A percentile compares a stretch with the other conserved stretches of the same genome.
These are phyloP conservation scores for Xestia c-nigrum DNA, from an alignment of 2,888 invertebrate species.

Conservation along the genomic window DNA sequence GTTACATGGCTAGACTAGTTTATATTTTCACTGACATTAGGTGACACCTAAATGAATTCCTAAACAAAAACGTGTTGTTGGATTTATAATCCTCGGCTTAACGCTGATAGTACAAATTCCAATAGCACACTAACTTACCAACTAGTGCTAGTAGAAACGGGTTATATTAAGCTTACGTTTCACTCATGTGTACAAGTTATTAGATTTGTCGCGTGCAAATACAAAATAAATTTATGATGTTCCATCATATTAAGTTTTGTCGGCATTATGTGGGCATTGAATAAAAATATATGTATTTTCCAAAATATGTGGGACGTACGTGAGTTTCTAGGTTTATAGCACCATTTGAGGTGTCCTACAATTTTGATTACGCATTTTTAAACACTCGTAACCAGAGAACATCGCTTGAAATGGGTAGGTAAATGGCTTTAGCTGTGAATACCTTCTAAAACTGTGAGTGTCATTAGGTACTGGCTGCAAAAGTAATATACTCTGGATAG, in stretches of 20 bases:
- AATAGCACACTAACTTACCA: background rate
- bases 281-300: constrained; percentile 12
- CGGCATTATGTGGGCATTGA: constrained; percentile 16
- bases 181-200: constrained; percentile 24
- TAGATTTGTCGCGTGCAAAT: constrained; percentile 35
- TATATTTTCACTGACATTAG: constrained; percentile 6
- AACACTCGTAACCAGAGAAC: background rate
- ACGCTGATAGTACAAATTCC: background rate
- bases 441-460: background rate
- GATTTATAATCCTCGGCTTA: background rate
- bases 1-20: constrained; percentile 19
- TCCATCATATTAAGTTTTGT: constrained; percentile 30
- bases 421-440: background rate
- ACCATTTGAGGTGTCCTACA: constrained; percentile 19
- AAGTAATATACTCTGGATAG: background rate
- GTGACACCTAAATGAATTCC: background rate
- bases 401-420: background rate
- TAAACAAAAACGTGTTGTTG: background rate
- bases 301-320: background rate
- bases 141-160: background rate
- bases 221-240: constrained; percentile 24
- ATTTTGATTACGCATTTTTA: constrained; percentile 33
- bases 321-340: constrained; percentile 15
- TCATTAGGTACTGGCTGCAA: background rate
- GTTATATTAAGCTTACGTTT: constrained; percentile 3